Base-by-base conservation (phyloP, 2,888 invertebrate species). In the Volucella inanis region DNA sequence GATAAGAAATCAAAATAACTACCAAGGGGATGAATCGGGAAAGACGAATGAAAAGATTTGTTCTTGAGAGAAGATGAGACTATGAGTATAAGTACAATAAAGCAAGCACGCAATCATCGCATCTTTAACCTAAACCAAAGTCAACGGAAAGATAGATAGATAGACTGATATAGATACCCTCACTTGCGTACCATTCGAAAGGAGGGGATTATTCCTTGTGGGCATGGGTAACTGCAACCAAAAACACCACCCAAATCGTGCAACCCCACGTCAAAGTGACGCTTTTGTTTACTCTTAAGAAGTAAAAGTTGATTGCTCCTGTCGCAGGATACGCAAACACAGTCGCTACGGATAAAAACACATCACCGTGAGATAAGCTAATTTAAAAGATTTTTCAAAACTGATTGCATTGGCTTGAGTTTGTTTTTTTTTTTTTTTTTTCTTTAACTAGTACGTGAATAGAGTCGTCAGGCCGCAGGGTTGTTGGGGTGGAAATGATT, bases 371-470 rank as follows among this genome's bases (percentile, higher is more conserved):
- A 43, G 83, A 70, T 79, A 75, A 84, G 83, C 83, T 79, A 84
- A 84, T 84, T 84, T 84, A 70, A 31, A 70, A 75, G 83, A 84
- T 83, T 78, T 84, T 79, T 71, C 54, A 84, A 75, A 79, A 70
- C 79, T 64, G 83, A 79, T 79, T 79, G 79, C 65, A 70, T 11
- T 39, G 62, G 47, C 70, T 77, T 83, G 47, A 54, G 61, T 57
- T 47, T n/a, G n/a, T n/a, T n/a, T 57, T 54, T 50, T 43, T 57
- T 43, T 55, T 14, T 50, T 61, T 64, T 22, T 55, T 41, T 55
- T 45, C 45, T 4, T 39, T 22, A 57, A 15, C 8, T 31, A 31
- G 6, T 6, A 31, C 6, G 31, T 31, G 31, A 31, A 31, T 31
- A 6, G 31, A 31, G 31, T 31, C 4, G 31, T 31, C 31, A 31